Evolutionary conservation across 2,888 invertebrate genomes (phyloP).

Genomic region (Limnephilus marmoratus): DNA sequence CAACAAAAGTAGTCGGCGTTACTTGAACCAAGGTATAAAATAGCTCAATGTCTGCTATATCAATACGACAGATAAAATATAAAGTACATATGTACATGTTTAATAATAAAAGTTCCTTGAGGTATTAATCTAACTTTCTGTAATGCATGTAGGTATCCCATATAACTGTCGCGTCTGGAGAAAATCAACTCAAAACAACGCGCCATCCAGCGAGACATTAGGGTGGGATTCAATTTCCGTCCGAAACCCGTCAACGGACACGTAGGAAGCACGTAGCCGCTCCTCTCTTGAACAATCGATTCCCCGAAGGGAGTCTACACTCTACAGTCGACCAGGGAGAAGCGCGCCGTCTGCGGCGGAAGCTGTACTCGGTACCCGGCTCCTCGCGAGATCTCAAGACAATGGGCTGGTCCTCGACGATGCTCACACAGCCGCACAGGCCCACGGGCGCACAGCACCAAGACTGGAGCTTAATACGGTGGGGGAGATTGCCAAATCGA

Average conservation of each 20-base stretch:
- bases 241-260: conserved; percentile 26
- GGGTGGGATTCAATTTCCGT: conserved; percentile 47
- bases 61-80: background rate
- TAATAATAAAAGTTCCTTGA: background rate
- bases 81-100: background rate
- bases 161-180: background rate
- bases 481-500: conserved; percentile 24
- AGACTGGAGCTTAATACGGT: background rate
- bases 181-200: background rate
- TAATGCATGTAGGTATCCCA: background rate
- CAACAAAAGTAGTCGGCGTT: background rate
- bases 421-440: background rate
- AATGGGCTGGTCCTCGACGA: conserved; percentile 26
- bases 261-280: background rate
- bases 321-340: conserved; percentile 31
- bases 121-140: background rate
- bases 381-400: conserved; percentile 31
- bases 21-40: background rate
- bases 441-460: background rate
- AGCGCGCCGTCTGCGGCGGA: conserved; percentile 39
- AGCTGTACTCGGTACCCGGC: background rate
- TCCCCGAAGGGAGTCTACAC: conserved; percentile 35
- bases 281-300: conserved; percentile 19
- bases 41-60: background rate
- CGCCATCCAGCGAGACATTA: background rate